Evolutionary conservation across 2,888 invertebrate species (phyloP), one percentile per base, ranked within the genome.

Genomic region (Philonicus albiceps): DNA sequence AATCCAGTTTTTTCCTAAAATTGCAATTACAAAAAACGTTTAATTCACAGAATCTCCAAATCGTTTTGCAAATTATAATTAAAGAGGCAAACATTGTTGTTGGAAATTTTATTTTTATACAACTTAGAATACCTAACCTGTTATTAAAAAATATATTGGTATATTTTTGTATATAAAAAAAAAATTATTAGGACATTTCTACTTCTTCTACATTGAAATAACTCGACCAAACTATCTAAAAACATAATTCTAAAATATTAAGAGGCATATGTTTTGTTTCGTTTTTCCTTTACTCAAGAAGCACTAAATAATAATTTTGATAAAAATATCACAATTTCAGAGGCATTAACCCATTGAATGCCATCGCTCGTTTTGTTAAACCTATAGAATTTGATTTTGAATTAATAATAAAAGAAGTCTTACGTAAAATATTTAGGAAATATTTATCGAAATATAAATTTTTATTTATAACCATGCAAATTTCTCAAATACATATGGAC

Each of bases 1-100:
- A 92, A 99, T 99, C 99, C 99, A 99, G 89, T 97, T 97, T 93
- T 99, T 99, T 89, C 97, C 95, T 95, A 91, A 91, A 92, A 92
- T 92, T 92, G 92, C 92, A 92, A 92, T 92, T 92, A 91, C 91
- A 92, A 91, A 92, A 91, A 91, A 91, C 91, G 91, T 91, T 92
- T 89, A 89, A 91, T 91, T 91, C 90, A 88, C 88, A 87, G 87
- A 88, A 86, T 87, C 87, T 88, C 87, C 76, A 87, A 88, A 87
- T 74, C 87, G 75, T 53, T 85, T 85, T 87, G 87, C 84, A 86
- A 55, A 84, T 22, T 34, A 84, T 34, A 72, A 37, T 84, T 72
- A 16, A 64, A 27, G 27, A 64, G 7, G 16, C 40, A 83, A 31
- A 55, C 22, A 85, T 73, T 85, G 31, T 85, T 85, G 73, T 49